Percentiles rank a stretch among this genome's conserved stretches.
These are phyloP conservation scores for Notodonta dromedarius DNA, from an alignment of 2,888 invertebrate species.

Conservation along the genomic window DNA sequence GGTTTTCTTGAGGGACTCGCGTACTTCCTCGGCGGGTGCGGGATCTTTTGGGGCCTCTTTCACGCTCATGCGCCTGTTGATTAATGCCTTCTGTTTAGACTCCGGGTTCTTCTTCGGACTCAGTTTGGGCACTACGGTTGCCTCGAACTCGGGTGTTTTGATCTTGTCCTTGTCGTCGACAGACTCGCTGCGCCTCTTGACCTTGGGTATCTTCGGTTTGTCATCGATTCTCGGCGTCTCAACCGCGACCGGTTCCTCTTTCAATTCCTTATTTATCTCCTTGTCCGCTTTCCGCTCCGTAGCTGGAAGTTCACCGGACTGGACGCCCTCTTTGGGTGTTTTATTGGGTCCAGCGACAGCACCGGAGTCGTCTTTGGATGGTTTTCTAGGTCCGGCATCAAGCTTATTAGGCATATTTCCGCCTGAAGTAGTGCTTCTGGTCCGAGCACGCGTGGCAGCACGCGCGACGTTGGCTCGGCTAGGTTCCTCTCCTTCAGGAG, in stretches of 20 bases:
- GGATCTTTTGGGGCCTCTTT: constrained; percentile 53
- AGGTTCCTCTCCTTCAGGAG: constrained; percentile 91
- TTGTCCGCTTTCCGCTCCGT: constrained; percentile 86
- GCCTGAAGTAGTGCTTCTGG: constrained; percentile 87
- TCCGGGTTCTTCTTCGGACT: constrained; percentile 63
- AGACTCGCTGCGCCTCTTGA: constrained; percentile 52
- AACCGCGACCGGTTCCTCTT: constrained; percentile 61
- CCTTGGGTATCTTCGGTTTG: constrained; percentile 49
- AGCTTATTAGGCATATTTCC: constrained; percentile 87
- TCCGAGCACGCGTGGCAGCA: constrained; percentile 85
- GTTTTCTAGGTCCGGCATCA: constrained; percentile 81
- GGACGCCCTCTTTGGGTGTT: constrained; percentile 83
- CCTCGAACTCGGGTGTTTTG: constrained; percentile 39
- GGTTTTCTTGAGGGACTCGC: constrained; percentile 43
- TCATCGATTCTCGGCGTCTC: constrained; percentile 52
- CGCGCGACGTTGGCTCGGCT: constrained; percentile 73
- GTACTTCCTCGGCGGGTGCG: constrained; percentile 37
- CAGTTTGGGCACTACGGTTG: constrained; percentile 37
- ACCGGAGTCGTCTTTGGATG: constrained; percentile 70
- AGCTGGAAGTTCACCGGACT: constrained; percentile 85
- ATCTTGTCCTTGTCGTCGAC: constrained; percentile 65
- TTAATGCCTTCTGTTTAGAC: constrained; percentile 50
- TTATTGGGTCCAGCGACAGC: constrained; percentile 69
- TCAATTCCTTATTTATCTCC: constrained; percentile 77
- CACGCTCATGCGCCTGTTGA: constrained; percentile 45